phyloP scores from a whole-genome alignment of 2,797 vertebrate species.

The Oreortyx pictus region DNA sequence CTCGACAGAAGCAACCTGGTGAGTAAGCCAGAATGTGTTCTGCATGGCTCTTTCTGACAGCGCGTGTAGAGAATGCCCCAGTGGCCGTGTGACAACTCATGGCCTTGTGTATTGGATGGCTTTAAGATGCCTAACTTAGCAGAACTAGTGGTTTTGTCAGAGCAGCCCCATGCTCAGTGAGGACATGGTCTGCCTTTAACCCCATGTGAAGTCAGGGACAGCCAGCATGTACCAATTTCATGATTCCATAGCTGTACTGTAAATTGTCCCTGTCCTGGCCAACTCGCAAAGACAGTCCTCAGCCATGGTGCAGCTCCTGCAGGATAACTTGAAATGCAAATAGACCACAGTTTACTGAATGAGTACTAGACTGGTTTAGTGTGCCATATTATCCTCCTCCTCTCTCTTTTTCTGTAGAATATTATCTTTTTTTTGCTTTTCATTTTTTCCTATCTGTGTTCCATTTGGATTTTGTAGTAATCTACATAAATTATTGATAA shows the following conservation, averaged over 20 bases:
- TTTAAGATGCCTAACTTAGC: background rate
- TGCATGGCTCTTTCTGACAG: background rate
- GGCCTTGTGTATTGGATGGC: background rate
- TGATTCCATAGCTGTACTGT: background rate
- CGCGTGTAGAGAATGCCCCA: fast-evolving
- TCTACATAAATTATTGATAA: background rate
- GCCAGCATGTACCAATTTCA: background rate
- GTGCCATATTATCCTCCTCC: background rate
- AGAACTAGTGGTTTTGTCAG: background rate
- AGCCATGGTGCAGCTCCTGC: background rate
- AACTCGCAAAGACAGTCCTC: background rate
- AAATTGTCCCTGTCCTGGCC: background rate
- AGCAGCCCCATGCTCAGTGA: background rate
- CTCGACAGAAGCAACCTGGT: conserved; percentile 96
- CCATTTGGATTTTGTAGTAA: background rate
- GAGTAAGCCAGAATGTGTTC: background rate
- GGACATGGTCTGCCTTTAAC: background rate
- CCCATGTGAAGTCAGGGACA: background rate
- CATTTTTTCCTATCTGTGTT: background rate
- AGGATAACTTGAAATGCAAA: background rate
- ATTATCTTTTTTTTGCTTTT: background rate
- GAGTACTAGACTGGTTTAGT: background rate
- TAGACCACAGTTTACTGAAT: background rate
- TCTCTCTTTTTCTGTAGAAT: background rate
- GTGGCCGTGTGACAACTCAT: background rate